Evolutionary conservation across 2,113 vertebrate genomes (phyloP), one percentile per base, ranked within the genome.

Genomic region (Pseudorectes ferrugineus): DNA sequence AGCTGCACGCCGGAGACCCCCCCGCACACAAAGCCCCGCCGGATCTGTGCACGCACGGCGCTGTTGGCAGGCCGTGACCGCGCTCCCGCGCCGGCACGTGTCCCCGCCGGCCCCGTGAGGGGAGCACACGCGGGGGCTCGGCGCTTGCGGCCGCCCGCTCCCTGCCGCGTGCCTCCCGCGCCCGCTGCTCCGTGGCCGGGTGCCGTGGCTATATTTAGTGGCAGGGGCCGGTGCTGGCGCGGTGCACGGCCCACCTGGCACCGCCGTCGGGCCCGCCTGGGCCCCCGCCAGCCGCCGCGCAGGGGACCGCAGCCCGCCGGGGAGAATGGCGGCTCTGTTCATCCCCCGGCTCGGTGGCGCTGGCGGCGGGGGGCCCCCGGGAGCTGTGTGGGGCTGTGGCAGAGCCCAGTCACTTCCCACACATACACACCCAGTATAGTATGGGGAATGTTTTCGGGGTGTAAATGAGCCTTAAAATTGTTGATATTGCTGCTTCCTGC

Each of bases 281-380:
- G 79, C 42, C 83, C 79, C 54, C 2, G 79, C 90, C 89, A 91
- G 82, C 74, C 21, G 49, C 71, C 18, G 16, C 31, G 6, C 55
- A 14, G 78, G 67, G 84, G 66, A 91, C 95, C 79, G 11, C 93
- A 96, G 84, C 46, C 36, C 36, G 42, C 21, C 9, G 3, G 43
- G 35, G 54, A 92, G 91, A 96, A 95, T 93, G 95, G 46, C 3
- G 0, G 77, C 91, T 96, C 88, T 96, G 95, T 96, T 96, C 66
- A 8, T 58, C 68, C 21, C 29, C 85, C 57, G 48, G 75, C 93
- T 78, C 14, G 2, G 52, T 85, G 95, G 87, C 87, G 80, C 95
- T 88, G 88, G 83, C 4, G 46, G 84, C 5, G 2, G 80, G 67
- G 67, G n/a, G 38, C 67, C 57, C 58, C 42, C 1, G 28, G 91